These are phyloP conservation scores for Halcyon smyrnensis DNA, from an alignment of 2,797 vertebrate species.

Conservation along the genomic window DNA sequence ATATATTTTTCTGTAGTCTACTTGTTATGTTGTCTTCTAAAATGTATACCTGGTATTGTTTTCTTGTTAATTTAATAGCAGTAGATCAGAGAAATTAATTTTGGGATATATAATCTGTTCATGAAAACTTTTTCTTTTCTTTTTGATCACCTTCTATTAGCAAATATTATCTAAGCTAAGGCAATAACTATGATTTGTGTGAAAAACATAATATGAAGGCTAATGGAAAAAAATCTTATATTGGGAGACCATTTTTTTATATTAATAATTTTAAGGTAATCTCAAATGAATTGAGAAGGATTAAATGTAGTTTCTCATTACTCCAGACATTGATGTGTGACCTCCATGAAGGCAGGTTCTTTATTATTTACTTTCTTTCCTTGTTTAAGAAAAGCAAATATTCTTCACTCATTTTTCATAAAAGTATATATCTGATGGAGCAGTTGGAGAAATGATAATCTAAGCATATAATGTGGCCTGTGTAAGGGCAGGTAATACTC, in stretches of 20 bases:
- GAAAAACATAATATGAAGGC: not conserved
- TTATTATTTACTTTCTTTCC: not conserved
- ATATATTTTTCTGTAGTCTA: not conserved
- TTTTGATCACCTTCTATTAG: not conserved
- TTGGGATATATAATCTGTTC: too few relatives aligned
- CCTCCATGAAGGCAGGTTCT: not conserved
- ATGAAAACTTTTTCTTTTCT: not conserved
- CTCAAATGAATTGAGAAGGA: not conserved
- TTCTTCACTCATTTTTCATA: not conserved
- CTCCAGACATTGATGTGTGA: not conserved
- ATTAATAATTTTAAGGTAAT: not conserved
- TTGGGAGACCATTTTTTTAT: too few relatives aligned
- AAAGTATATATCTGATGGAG: not conserved
- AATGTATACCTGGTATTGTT: not conserved
- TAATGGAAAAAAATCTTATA: not conserved
- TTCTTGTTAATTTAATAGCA: not conserved
- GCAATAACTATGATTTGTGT: not conserved
- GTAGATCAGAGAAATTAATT: not conserved
- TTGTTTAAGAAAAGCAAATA: not conserved
- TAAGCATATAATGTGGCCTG: not conserved
- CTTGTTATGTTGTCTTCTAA: not conserved
- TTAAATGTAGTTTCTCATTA: not conserved
- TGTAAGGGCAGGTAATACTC: not conserved
- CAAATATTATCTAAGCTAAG: too few relatives aligned
- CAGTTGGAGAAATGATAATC: not conserved